Conservation (phyloP, 2,113 vertebrate genomes). For the Macquaria ambigua region DNA sequence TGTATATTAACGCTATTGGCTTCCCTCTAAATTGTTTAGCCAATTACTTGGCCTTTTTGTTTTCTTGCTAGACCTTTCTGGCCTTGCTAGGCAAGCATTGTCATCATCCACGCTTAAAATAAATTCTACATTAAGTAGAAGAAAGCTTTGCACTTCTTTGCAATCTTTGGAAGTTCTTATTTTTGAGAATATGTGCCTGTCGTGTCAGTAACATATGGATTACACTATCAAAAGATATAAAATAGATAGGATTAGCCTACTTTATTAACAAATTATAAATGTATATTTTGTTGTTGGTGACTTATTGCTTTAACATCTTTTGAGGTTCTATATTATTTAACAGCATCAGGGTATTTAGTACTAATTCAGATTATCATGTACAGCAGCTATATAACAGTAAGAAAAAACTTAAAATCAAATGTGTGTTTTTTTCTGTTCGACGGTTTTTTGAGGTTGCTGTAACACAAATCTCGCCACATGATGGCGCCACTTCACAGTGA, state of each 20-base stretch:
- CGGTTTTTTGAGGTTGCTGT: background rate
- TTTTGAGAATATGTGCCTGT: background rate
- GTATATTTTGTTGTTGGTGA: background rate
- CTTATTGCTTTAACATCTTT: background rate
- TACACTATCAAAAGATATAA: background rate
- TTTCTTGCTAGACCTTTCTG: background rate
- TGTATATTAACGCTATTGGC: background rate
- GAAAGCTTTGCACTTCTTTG: background rate
- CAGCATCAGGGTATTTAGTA: background rate
- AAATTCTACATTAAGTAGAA: background rate
- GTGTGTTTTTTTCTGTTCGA: background rate
- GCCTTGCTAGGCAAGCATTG: background rate
- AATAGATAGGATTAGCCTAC: background rate
- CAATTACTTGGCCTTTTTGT: background rate
- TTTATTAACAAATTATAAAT: background rate
- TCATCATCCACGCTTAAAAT: background rate
- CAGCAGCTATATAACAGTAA: background rate
- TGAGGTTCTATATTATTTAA: background rate
- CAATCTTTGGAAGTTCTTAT: background rate
- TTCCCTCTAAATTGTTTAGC: background rate
- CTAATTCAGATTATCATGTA: background rate
- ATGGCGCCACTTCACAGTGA: constrained; percentile 19
- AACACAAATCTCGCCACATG: constrained; percentile 26
- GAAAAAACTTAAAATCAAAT: background rate
- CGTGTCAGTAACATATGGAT: background rate